These are phyloP conservation scores for Cheumatopsyche charites DNA, from an alignment of 1,140 invertebrate genomes.

Conservation along the genomic window DNA sequence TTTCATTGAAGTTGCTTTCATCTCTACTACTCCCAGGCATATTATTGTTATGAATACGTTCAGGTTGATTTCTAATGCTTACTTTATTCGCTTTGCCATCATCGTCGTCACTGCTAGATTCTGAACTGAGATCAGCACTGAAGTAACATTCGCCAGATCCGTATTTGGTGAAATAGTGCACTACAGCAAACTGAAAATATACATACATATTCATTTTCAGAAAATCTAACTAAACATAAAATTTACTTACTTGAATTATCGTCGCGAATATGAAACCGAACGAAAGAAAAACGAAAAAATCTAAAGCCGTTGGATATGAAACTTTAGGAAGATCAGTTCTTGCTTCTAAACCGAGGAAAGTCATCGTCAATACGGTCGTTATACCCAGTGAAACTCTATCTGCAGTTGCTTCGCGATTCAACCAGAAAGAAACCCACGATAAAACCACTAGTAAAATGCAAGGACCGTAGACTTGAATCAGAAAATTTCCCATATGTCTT, in stretches of 20 bases:
- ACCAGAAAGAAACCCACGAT: slow-evolving; percentile 92
- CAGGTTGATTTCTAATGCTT: slow-evolving; percentile 48
- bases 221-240: neutral
- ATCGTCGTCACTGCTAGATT: slow-evolving; percentile 66
- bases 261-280: slow-evolving; percentile 89
- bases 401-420: slow-evolving; percentile 87
- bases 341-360: slow-evolving; percentile 84
- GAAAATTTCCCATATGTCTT: slow-evolving; percentile 85
- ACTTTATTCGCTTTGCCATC: slow-evolving; percentile 55
- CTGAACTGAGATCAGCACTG: slow-evolving; percentile 67
- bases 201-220: slow-evolving; percentile 39
- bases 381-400: slow-evolving; percentile 85
- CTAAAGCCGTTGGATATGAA: slow-evolving; percentile 84
- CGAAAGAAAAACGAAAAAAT: slow-evolving; percentile 86
- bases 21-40: slow-evolving; percentile 39
- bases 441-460: slow-evolving; percentile 85
- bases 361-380: slow-evolving; percentile 88
- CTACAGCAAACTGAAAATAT: slow-evolving; percentile 73
- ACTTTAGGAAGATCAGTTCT: slow-evolving; percentile 87
- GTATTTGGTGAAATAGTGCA: slow-evolving; percentile 90
- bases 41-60: slow-evolving; percentile 44
- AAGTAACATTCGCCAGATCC: slow-evolving; percentile 87
- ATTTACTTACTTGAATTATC: slow-evolving; percentile 70
- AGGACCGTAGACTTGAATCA: slow-evolving; percentile 89
- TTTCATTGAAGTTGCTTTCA: slow-evolving; percentile 44